phyloP scores from a whole-genome alignment of 2,797 vertebrate genomes.

The Psittacula echo region DNA sequence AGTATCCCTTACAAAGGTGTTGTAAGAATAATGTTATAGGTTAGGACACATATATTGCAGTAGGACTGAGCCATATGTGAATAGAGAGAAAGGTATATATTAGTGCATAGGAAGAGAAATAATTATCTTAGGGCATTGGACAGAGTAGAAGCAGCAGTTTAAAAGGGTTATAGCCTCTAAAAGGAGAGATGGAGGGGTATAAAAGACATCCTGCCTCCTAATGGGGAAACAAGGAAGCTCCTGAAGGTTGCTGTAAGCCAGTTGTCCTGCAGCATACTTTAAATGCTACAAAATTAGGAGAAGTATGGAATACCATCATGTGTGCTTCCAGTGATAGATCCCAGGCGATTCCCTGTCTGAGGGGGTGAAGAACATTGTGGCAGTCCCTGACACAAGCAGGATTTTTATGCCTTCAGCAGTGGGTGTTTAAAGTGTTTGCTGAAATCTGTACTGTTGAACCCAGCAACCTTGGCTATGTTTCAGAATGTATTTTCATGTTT shows the following conservation, averaged over 20 bases:
- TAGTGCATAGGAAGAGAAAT: background rate
- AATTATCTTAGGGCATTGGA: background rate
- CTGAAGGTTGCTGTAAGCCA: background rate
- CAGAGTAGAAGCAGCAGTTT: background rate
- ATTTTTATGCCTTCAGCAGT: background rate
- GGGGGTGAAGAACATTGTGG: background rate
- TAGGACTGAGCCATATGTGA: background rate
- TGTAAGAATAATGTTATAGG: background rate
- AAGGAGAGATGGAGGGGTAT: background rate
- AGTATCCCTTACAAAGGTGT: background rate
- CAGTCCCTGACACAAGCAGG: background rate
- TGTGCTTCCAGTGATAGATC: background rate
- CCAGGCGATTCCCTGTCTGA: background rate
- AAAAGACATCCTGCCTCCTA: background rate
- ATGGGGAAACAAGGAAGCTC: background rate
- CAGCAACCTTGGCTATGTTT: background rate
- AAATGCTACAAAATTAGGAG: background rate
- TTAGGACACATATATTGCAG: background rate
- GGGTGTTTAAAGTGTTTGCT: background rate
- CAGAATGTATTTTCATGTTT: background rate
- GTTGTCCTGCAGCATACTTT: background rate
- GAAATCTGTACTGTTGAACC: slow-evolving; percentile 7
- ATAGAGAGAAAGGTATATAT: background rate
- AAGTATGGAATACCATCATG: accelerated
- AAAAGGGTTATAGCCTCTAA: background rate